Evolutionary conservation across 2,113 vertebrate genomes (phyloP), one percentile per base, ranked within the genome.

Genomic region (Fulica atra): DNA sequence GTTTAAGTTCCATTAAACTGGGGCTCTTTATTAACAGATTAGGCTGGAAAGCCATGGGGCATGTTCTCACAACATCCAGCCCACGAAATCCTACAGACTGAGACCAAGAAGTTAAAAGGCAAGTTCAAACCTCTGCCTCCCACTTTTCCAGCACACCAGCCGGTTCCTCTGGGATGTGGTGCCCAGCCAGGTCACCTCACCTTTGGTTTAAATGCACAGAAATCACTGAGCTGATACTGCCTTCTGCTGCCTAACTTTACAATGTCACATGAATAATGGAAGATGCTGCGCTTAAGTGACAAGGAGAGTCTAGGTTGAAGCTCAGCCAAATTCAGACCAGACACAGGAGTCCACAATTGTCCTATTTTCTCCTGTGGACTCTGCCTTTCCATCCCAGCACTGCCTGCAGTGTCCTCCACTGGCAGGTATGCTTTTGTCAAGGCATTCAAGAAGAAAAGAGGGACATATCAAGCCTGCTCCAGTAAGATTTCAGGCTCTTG

Each of bases 111-210:
- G 26, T 9, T 7, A 19, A 1, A 6, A 51, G 36, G 19, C 1
- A 0, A 46, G 12, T n/a, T 6, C 0, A 2, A 21, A n/a, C 16
- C 26, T 10, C 50, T 68, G 59, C 18, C 26, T n/a, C 53, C 28
- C 3, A 1, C 1, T 4, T 50, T 17, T 16, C 46, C 86, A 90
- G 36, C 74, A 25, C 48, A 11, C 5, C 36, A 31, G 46, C 6
- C 1, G 61, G 38, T 35, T 24, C 78, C 65, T 40, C 12, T 3
- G 70, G 92, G 72, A 60, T 9, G 1, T 0, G 44, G 26, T 6
- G 84, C 81, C 18, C 29, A 1, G 10, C 1, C 11, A 5, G 88
- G 72, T 73, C 73, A 20, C 19, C 81, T 13, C 76, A 24, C 29
- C 74, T 13, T 13, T 8, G 23, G 2, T 31, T 29, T 8, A 11